A percentile compares a stretch with the other conserved stretches of the same genome.
These are phyloP conservation scores for Hybos culiciformis DNA, from an alignment of 2,888 invertebrate genomes.

Conservation along the genomic window DNA sequence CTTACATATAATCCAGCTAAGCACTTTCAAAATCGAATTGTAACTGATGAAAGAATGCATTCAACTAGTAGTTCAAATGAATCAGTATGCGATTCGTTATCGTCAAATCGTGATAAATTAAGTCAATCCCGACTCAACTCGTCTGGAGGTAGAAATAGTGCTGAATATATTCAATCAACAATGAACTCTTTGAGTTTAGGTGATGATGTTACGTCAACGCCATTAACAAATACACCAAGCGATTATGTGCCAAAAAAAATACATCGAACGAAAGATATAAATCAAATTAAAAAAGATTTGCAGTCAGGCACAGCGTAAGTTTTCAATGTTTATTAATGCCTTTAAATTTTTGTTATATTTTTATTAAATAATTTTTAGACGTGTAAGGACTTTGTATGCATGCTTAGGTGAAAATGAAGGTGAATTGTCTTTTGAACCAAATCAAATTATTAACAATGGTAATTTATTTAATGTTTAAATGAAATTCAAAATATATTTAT, in stretches of 20 bases:
- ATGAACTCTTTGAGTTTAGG: constrained; percentile 26
- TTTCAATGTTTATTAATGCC: neutral
- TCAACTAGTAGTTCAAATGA: constrained; percentile 73
- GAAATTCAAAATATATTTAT: constrained; percentile 3
- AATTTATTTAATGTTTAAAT: constrained; percentile 17
- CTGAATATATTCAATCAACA: constrained; percentile 28
- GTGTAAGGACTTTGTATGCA: constrained; percentile 88
- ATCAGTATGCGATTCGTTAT: constrained; percentile 59
- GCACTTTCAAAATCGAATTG: constrained; percentile 28
- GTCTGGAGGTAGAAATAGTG: constrained; percentile 26
- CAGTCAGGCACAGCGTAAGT: constrained; percentile 34
- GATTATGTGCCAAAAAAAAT: constrained; percentile 41
- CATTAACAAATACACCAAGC: constrained; percentile 19
- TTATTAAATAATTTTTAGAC: constrained; percentile 37
- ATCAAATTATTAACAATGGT: constrained; percentile 97
- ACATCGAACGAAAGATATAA: constrained; percentile 40
- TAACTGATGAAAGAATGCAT: constrained; percentile 24
- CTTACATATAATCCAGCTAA: constrained; percentile 21
- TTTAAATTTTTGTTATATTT: neutral
- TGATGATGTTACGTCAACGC: constrained; percentile 12
- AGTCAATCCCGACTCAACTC: no score
- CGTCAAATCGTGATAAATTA: constrained; percentile 40
- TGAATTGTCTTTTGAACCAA: constrained; percentile 95
- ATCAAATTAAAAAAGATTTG: constrained; percentile 33
- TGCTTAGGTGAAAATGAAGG: constrained; percentile 94